Conservation (phyloP, 2,113 vertebrate species). For the Cygnus buccinator region DNA sequence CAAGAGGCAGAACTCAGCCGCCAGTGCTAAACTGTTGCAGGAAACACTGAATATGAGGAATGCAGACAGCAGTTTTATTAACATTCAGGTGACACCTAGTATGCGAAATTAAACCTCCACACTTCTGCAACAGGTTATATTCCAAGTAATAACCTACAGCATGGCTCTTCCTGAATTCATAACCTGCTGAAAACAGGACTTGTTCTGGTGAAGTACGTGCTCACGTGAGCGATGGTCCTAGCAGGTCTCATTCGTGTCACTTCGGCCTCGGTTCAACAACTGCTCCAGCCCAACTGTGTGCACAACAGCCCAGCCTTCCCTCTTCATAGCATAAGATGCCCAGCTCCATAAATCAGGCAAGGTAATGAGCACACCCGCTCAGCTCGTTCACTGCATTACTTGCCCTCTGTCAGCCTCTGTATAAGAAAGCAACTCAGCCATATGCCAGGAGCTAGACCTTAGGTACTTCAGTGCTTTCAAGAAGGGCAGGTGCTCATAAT, state of each 20-base stretch:
- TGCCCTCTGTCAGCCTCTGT: neutral
- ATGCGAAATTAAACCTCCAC: neutral
- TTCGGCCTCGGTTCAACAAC: neutral
- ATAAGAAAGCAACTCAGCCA: neutral
- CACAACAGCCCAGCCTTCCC: neutral
- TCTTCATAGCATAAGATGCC: neutral
- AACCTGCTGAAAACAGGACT: neutral
- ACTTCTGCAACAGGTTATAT: neutral
- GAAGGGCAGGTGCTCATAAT: neutral
- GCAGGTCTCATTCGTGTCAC: neutral
- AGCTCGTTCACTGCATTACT: neutral
- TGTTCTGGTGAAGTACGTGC: neutral
- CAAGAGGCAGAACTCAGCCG: neutral
- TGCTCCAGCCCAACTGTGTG: neutral
- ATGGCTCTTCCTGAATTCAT: neutral
- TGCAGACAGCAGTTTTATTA: neutral
- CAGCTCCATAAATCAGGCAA: neutral
- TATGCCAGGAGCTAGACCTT: neutral
- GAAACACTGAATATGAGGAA: neutral
- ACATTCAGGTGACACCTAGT: neutral
- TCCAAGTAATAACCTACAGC: neutral
- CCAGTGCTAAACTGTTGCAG: neutral
- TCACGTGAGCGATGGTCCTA: neutral
- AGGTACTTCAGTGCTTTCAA: neutral
- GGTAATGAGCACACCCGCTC: accelerated